Evolutionary conservation across 2,797 vertebrate genomes (phyloP), one percentile per base, ranked within the genome.

Genomic region (Pseudomugil gertrudae): DNA sequence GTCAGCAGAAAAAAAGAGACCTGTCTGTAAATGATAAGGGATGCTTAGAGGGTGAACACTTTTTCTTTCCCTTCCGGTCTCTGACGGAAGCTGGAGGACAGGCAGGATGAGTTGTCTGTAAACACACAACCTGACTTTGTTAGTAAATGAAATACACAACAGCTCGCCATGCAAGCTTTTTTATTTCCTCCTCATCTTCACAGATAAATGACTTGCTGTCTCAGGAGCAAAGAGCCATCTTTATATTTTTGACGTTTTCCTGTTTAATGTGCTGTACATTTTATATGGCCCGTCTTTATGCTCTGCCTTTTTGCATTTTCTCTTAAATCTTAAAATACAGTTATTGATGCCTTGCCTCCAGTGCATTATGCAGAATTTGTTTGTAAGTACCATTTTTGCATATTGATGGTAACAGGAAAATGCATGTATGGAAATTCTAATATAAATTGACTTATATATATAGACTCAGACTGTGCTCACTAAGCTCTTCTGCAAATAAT

Each of bases 321-420:
- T 95, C 96, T 96, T 96, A 94, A 95, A 94, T 95, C 96, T 96
- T 95, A 96, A 70, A 96, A 93, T 95, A 92, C 84, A 88, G 95
- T 94, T 95, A 94, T 97, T 96, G 96, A 96, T 98, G 96, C 93
- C 92, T 94, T 83, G 95, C 94, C 95, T 91, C 90, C 66, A 92
- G 96, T 96, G 95, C 96, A 98, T 98, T 96, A 99, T 98, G 96
- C 96, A 96, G 97, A 97, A 96, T 97, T 97, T 97, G 96, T 95
- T 97, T 94, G 96, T 96, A 97, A 97, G 96, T 95, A 93, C 94
- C 95, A 93, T 96, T 97, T 99, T 98, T 97, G 96, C 97, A 97
- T 97, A 95, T 96, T 97, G 97, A 97, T 95, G 95, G 95, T 98
- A 99, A 98, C 95, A 97, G 96, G 98, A 96, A 99, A 99, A 97